phyloP scores from a whole-genome alignment of 1,140 invertebrate species.

The Drosophila aff. region DNA sequence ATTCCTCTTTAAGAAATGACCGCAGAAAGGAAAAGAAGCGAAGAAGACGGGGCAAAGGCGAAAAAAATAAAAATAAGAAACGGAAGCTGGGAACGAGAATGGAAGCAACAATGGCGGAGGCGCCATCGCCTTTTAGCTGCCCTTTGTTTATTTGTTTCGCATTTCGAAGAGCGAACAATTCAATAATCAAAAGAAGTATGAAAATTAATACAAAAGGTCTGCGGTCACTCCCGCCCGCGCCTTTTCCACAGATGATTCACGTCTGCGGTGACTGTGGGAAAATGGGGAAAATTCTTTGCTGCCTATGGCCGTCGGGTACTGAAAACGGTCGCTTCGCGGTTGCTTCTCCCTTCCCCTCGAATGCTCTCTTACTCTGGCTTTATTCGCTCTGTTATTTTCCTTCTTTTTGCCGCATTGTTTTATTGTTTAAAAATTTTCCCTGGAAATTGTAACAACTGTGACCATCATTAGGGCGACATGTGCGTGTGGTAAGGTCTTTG shows the following conservation, averaged over 20 bases:
- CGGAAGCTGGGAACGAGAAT: constrained; percentile 56
- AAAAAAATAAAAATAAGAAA: constrained; percentile 60
- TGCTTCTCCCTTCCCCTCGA: constrained; percentile 1
- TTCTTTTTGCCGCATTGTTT: constrained; percentile 34
- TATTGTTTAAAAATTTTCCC: constrained; percentile 63
- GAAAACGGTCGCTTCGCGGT: constrained; percentile 53
- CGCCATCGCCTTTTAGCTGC: constrained; percentile 56
- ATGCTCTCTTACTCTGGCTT: neutral
- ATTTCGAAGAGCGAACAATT: constrained; percentile 60
- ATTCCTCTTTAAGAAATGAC: constrained; percentile 18
- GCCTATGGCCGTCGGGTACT: constrained; percentile 41
- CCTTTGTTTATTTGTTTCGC: constrained; percentile 76
- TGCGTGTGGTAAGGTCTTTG: constrained; percentile 40
- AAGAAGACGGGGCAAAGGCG: constrained; percentile 3
- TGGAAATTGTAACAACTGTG: constrained; percentile 66
- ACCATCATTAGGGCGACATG: constrained; percentile 59
- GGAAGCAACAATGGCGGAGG: constrained; percentile 38
- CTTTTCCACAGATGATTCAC: constrained; percentile 33
- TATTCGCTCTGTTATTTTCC: constrained; percentile 27
- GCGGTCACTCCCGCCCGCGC: constrained; percentile 32
- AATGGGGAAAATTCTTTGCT: constrained; percentile 41
- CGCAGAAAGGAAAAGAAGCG: constrained; percentile 8
- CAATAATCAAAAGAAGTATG: constrained; percentile 73
- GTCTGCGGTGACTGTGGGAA: constrained; percentile 14
- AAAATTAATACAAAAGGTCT: constrained; percentile 76